A percentile compares a stretch with the other conserved stretches of the same genome.
phyloP scores from a whole-genome alignment of 1,140 invertebrate genomes.

The Aporrectodea caliginosa region DNA sequence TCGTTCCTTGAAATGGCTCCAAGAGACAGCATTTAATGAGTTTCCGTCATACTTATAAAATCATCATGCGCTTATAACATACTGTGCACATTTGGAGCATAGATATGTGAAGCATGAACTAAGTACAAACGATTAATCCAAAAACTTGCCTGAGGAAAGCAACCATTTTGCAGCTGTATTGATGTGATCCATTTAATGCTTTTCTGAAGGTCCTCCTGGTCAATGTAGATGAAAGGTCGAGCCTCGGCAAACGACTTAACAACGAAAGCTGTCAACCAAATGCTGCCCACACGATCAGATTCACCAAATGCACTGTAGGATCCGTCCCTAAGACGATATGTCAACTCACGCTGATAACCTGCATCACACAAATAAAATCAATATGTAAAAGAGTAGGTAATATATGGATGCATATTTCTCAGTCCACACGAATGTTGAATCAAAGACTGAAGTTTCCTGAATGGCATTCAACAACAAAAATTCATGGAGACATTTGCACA shows the following conservation, averaged over 20 bases:
- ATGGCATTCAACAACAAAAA: background rate
- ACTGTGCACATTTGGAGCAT: background rate
- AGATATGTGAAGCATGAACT: background rate
- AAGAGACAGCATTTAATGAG: background rate
- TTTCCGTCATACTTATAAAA: background rate
- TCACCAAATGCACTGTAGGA: slow-evolving; percentile 92
- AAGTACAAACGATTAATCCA: background rate
- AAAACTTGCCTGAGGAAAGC: slow-evolving; percentile 62
- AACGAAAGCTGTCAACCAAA: slow-evolving; percentile 96
- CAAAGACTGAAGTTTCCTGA: too few relatives aligned
- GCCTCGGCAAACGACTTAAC: slow-evolving; percentile 83
- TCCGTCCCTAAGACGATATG: slow-evolving; percentile 81
- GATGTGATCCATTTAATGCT: slow-evolving; percentile 75
- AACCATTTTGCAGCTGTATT: slow-evolving; percentile 74
- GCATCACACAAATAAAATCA: slow-evolving; percentile 34
- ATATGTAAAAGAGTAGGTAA: too few relatives aligned
- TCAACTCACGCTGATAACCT: slow-evolving; percentile 88
- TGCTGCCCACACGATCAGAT: slow-evolving; percentile 74
- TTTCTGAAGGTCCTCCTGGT: slow-evolving; percentile 65
- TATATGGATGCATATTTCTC: too few relatives aligned
- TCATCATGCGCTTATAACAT: background rate
- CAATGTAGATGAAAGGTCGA: slow-evolving; percentile 72
- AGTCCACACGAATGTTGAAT: too few relatives aligned
- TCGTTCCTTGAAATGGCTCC: background rate
- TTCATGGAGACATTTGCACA: background rate